A percentile compares a stretch with the other conserved stretches of the same genome.
Evolutionary conservation across 2,888 invertebrate species (phyloP).

Genomic region (Tortricodes alternella): DNA sequence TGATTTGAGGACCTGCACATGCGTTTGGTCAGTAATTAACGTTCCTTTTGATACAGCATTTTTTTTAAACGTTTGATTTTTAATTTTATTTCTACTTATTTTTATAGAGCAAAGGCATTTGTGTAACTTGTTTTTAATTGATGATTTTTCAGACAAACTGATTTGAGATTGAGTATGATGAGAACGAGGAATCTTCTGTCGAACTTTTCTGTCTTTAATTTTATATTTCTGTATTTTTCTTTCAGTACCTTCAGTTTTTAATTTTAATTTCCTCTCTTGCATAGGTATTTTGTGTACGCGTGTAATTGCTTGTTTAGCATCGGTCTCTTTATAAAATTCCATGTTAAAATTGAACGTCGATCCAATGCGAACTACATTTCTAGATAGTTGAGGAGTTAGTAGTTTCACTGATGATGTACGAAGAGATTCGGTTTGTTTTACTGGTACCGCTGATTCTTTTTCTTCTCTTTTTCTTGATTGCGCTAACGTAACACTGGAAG

Average conservation of each 20-base stretch:
- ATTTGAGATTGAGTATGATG: conserved; percentile 32
- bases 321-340: conserved; percentile 45
- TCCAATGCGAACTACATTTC: conserved; percentile 41
- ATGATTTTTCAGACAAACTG: conserved; percentile 35
- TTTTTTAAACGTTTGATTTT: conserved; percentile 31
- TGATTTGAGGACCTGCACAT: not conserved
- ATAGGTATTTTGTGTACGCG: not conserved
- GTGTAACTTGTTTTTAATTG: conserved; percentile 38
- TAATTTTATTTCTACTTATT: conserved; percentile 28
- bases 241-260: not conserved
- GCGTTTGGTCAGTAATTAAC: not conserved
- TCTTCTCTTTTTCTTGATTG: too few relatives aligned
- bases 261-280: not conserved
- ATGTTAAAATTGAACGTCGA: conserved; percentile 47
- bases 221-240: not conserved
- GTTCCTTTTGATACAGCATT: not conserved
- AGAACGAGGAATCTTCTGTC: not conserved
- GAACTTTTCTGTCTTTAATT: not conserved
- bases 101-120: conserved; percentile 52
- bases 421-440: too few relatives aligned
- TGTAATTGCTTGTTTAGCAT: not conserved
- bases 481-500: too few relatives aligned
- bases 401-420: too few relatives aligned
- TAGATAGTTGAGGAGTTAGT: too few relatives aligned
- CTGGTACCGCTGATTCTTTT: too few relatives aligned